Percentiles rank a stretch among this genome's conserved stretches.
phyloP scores from a whole-genome alignment of 2,888 invertebrate species.

The Agrotis segetum region DNA sequence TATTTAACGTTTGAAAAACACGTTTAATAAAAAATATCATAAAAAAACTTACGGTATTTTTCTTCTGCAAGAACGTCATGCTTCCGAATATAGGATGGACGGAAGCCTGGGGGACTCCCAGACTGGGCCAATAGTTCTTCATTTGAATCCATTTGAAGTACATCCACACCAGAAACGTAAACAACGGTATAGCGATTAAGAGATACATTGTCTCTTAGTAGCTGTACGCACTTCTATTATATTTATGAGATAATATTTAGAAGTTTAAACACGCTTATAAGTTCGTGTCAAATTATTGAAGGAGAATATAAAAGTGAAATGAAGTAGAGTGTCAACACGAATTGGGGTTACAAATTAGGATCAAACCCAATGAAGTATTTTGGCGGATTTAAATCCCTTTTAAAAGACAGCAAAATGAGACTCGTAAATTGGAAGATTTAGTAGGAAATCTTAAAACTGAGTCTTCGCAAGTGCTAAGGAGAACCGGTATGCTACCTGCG shows the following conservation, averaged over 20 bases:
- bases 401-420: background rate
- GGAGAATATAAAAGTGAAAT: background rate
- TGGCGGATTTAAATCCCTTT: background rate
- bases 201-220: slow-evolving; percentile 38
- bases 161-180: slow-evolving; percentile 34
- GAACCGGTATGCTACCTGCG: background rate
- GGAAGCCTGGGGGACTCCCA: slow-evolving; percentile 59
- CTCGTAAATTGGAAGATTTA: background rate
- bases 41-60: slow-evolving; percentile 69
- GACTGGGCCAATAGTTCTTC: slow-evolving; percentile 63
- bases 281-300: background rate
- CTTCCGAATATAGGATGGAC: slow-evolving; percentile 71
- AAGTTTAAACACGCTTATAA: too few species aligned
- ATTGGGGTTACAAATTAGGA: background rate
- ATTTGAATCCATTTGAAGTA: slow-evolving; percentile 57
- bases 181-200: slow-evolving; percentile 17
- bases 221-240: background rate
- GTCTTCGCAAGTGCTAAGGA: background rate
- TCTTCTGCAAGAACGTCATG: slow-evolving; percentile 69
- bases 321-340: background rate
- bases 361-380: background rate
- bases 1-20: too few species aligned
- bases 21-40: too few species aligned
- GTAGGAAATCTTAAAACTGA: background rate
- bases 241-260: slow-evolving; percentile 20